Evolutionary conservation across 2,888 invertebrate species (phyloP).

Genomic region (Drosophila pseudotalamancana): DNA sequence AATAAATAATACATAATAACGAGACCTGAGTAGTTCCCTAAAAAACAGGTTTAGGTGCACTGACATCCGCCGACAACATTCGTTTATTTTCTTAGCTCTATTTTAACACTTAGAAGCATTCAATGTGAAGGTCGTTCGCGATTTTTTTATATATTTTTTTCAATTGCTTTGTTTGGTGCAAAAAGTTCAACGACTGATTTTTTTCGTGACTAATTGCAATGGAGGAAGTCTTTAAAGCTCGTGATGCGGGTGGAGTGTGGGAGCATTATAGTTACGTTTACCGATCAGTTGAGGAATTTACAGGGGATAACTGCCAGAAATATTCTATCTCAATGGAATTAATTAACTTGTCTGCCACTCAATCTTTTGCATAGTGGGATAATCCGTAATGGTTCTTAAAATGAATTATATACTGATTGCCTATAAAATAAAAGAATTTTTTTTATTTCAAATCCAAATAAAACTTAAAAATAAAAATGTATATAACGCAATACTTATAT

Average conservation of each 20-base stretch:
- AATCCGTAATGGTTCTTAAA: too few relatives aligned
- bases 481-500: too few relatives aligned
- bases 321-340: too few relatives aligned
- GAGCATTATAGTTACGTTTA: background rate
- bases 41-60: conserved; percentile 55
- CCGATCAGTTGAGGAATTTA: background rate
- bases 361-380: too few relatives aligned
- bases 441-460: too few relatives aligned
- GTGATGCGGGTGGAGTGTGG: conserved; percentile 28
- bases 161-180: conserved; percentile 12
- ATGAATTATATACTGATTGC: too few relatives aligned
- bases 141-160: conserved; percentile 15
- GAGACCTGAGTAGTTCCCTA: conserved; percentile 31
- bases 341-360: too few relatives aligned
- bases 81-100: conserved; percentile 8
- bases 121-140: conserved; percentile 69
- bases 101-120: conserved; percentile 53
- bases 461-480: too few relatives aligned
- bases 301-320: too few relatives aligned
- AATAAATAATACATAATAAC: conserved; percentile 46
- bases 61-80: conserved; percentile 51
- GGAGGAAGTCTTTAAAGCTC: conserved; percentile 60
- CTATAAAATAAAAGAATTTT: too few relatives aligned
- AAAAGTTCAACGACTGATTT: conserved; percentile 60
- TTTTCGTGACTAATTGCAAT: conserved; percentile 56